Percentiles rank a stretch among this genome's conserved stretches.
phyloP scores from a whole-genome alignment of 2,797 vertebrate genomes.

The Chlorospingus semifuscus region DNA sequence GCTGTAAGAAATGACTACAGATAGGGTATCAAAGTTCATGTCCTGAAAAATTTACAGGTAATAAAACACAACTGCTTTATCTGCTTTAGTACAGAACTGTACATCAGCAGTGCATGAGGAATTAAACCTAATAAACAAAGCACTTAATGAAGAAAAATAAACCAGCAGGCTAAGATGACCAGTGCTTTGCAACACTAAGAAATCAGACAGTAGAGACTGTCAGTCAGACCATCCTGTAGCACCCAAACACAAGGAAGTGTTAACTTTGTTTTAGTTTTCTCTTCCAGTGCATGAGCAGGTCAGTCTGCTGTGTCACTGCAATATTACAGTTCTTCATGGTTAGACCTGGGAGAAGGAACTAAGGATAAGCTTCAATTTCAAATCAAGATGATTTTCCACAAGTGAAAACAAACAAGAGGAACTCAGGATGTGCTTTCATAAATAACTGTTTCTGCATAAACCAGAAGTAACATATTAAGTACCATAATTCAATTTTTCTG shows the following conservation, averaged over 20 bases:
- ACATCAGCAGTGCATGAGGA: background rate
- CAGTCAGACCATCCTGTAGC: background rate
- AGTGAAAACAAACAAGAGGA: background rate
- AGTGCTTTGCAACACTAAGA: background rate
- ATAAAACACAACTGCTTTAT: background rate
- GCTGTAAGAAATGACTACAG: background rate
- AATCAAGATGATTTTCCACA: background rate
- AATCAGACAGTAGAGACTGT: background rate
- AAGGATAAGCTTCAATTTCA: background rate
- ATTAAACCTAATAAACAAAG: background rate
- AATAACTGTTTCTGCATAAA: constrained; percentile 19
- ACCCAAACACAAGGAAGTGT: background rate
- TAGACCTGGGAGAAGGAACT: background rate
- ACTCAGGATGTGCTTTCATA: background rate
- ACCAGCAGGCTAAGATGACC: background rate
- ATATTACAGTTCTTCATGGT: rapidly evolving
- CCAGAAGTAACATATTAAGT: constrained; percentile 28
- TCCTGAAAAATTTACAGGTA: background rate
- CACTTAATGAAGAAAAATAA: background rate
- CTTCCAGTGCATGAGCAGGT: background rate
- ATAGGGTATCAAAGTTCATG: background rate
- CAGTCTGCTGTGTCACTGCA: background rate
- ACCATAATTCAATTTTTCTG: constrained; percentile 40
- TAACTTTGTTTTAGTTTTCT: background rate
- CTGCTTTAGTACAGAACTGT: background rate